Percentiles rank a stretch among this genome's conserved stretches.
phyloP scores from a whole-genome alignment of 1,140 invertebrate genomes.

The Brachionus koreanus region DNA sequence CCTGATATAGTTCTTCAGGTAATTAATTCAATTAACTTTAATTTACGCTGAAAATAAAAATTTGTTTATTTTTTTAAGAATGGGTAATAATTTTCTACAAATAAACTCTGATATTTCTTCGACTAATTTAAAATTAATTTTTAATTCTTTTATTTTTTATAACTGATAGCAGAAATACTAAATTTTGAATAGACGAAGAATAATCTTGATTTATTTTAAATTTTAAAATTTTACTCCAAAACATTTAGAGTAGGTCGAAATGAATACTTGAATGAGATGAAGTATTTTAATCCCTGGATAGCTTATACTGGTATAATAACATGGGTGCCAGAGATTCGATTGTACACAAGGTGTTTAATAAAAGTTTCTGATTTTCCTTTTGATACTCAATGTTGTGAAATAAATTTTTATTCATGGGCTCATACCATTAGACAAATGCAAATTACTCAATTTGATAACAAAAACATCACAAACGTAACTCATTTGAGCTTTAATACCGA shows the following conservation, averaged over 20 bases:
- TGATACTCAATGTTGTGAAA: conserved; percentile 42
- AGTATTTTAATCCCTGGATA: conserved; percentile 43
- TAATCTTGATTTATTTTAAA: background rate
- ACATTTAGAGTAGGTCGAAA: conserved; percentile 25
- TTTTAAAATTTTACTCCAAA: background rate
- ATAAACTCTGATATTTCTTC: background rate
- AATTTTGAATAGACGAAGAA: background rate
- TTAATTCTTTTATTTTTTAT: background rate
- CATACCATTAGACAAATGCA: conserved; percentile 42
- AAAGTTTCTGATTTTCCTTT: conserved; percentile 44
- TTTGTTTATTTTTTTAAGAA: conserved; percentile 22
- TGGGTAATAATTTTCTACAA: conserved; percentile 1
- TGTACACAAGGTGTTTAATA: conserved; percentile 31
- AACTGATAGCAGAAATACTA: background rate
- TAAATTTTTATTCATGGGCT: conserved; percentile 44
- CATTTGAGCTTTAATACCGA: conserved; percentile 43
- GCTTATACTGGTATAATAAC: conserved; percentile 32
- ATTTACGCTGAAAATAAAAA: background rate
- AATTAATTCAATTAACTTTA: background rate
- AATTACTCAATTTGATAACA: conserved; percentile 30
- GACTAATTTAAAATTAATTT: background rate
- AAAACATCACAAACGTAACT: conserved; percentile 37
- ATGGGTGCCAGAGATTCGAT: conserved; percentile 39
- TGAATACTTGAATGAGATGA: conserved; percentile 42
- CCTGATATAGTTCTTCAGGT: conserved; percentile 42